Conservation (phyloP, 1,140 invertebrate species). For the Bicyclus anynana region DNA sequence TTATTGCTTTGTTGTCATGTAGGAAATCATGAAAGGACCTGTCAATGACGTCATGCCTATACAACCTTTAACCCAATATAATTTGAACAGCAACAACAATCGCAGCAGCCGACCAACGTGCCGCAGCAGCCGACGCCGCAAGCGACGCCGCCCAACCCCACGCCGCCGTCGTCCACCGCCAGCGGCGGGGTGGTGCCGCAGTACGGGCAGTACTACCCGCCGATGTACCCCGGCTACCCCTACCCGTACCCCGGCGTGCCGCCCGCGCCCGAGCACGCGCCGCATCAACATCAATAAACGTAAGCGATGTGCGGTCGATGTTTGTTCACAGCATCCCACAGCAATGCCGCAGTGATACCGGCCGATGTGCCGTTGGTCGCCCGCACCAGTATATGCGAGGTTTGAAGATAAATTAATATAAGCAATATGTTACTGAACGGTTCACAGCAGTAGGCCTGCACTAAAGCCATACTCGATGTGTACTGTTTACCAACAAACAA, state of each 20-base stretch:
- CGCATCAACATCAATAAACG: slow-evolving; percentile 36
- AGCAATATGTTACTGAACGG: no score
- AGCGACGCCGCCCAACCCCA: slow-evolving; percentile 19
- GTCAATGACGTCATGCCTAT: not conserved
- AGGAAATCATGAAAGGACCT: no score
- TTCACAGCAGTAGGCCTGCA: no score
- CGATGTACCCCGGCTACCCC: slow-evolving; percentile 45
- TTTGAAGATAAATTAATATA: no score
- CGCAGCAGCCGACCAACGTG: slow-evolving; percentile 18
- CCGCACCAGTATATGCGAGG: no score
- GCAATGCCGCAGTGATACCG: not conserved
- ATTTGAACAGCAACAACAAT: slow-evolving; percentile 18
- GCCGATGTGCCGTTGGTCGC: no score
- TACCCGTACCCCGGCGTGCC: slow-evolving; percentile 38
- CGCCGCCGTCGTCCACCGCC: slow-evolving; percentile 8
- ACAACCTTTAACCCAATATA: no score
- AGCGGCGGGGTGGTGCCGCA: slow-evolving; percentile 15
- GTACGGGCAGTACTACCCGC: slow-evolving; percentile 36
- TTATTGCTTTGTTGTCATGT: no score
- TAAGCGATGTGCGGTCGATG: not conserved
- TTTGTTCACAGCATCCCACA: not conserved
- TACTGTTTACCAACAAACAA: no score
- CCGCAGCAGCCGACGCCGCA: slow-evolving; percentile 21
- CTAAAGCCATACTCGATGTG: no score
- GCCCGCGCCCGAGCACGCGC: slow-evolving; percentile 30